Evolutionary conservation across 2,797 vertebrate genomes (phyloP), one percentile per base, ranked within the genome.

Genomic region (Hydrocynus forskahlii): DNA sequence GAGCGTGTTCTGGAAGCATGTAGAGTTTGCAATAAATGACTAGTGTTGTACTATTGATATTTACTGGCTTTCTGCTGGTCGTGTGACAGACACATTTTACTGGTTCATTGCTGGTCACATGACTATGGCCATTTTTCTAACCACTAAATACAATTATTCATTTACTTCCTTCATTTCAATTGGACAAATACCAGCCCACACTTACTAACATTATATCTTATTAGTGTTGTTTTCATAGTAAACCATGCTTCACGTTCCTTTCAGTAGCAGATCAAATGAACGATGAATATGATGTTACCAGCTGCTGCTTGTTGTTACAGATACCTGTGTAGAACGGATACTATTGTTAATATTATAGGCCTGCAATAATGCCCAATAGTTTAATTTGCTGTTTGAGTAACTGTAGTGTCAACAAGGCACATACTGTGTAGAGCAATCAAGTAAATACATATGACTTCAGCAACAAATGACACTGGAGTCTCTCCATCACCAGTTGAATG

Each of bases 371-470:
- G 76, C 76, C 81, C 76, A 63, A 63, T 75, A 75, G 52, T 64
- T 68, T 21, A 60, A 13, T 54, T n/a, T 55, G 52, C 29, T 45
- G 84, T 84, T 80, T 55, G 78, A 76, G 68, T 52, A 83, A 86
- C n/a, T 48, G 21, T 85, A 92, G 91, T 92, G 89, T 92, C 91
- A 89, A 88, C 89, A 94, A 94, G 92, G 93, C 93, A 94, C 92
- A 88, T 88, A 87, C 87, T 90, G 92, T 90, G 91, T 76, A 76
- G 52, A 63, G 91, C 78, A 88, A 92, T 92, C 87, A 88, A 92
- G 91, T 93, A 92, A 91, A 89, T 91, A 93, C 91, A 91, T 91
- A 92, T 89, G 85, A 91, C 91, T 79, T 79, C 83, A 40, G 52
- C 55, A 82, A 76, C n/a, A 85, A 85, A 90, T 84, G 85, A 68